Conservation (phyloP, 92 coral and sea anemone species). For the Palythoa grandis region DNA sequence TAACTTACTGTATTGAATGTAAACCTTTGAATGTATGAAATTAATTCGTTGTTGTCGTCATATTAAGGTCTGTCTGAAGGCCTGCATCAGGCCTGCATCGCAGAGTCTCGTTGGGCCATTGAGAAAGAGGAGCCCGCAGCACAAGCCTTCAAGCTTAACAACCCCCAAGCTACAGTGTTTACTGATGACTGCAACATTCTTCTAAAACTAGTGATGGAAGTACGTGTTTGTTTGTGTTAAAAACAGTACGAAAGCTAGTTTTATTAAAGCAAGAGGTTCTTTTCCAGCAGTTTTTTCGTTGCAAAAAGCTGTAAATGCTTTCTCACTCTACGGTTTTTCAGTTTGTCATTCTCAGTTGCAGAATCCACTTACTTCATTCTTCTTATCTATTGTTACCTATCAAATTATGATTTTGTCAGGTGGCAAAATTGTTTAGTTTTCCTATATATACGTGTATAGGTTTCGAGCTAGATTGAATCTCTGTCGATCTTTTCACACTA, state of each 20-base stretch:
- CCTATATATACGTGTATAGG: background rate
- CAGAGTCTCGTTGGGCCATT: slow-evolving; percentile 95
- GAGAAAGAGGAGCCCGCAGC: slow-evolving; percentile 97
- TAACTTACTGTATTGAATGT: no score
- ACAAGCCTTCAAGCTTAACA: slow-evolving; percentile 84
- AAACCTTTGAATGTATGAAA: background rate
- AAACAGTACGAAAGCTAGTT: no score
- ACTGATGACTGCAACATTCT: slow-evolving; percentile 95
- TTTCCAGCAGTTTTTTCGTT: no score
- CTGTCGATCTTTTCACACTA: background rate
- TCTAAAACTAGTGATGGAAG: slow-evolving; percentile 94
- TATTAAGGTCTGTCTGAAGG: slow-evolving; percentile 91
- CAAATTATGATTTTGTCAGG: no score
- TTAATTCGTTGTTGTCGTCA: background rate
- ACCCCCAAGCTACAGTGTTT: slow-evolving; percentile 85
- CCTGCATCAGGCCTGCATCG: slow-evolving; percentile 92
- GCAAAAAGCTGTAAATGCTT: no score
- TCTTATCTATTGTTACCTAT: no score
- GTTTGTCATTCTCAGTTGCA: no score
- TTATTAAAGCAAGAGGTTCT: no score
- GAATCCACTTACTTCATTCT: no score
- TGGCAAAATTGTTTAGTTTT: no score
- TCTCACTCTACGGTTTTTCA: no score
- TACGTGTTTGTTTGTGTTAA: slow-evolving; percentile 43
- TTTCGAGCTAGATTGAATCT: background rate